Evolutionary conservation across 2,888 invertebrate genomes (phyloP).

Genomic region (Ornithoptera alexandrae): DNA sequence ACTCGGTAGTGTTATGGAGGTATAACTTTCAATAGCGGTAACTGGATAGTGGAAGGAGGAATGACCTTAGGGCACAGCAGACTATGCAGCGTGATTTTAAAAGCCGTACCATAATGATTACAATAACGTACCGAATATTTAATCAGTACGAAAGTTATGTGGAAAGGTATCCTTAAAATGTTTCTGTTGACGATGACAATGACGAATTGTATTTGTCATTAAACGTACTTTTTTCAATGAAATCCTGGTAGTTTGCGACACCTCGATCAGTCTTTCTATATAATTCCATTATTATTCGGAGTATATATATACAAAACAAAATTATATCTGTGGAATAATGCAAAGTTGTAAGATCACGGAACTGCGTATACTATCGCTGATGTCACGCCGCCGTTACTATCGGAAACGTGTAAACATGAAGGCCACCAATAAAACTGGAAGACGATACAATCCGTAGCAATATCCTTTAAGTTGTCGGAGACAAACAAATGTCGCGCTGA

Average conservation of each 20-base stretch:
- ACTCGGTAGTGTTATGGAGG: constrained; percentile 14
- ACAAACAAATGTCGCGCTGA: constrained; percentile 20
- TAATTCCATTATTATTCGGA: neutral
- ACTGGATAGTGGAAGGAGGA: constrained; percentile 19
- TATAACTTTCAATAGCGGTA: constrained; percentile 24
- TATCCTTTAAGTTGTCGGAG: constrained; percentile 15
- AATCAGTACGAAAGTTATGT: neutral
- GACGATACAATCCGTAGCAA: constrained; percentile 12
- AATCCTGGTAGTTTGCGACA: neutral
- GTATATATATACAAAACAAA: neutral
- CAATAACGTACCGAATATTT: neutral
- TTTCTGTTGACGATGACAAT: too few relatives aligned
- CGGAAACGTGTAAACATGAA: constrained; percentile 7
- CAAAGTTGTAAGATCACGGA: constrained; percentile 5
- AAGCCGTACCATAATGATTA: neutral
- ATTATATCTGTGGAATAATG: neutral
- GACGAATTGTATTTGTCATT: too few relatives aligned
- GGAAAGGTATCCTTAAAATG: neutral
- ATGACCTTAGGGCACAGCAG: constrained; percentile 17
- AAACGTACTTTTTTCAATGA: neutral
- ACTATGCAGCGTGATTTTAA: constrained; percentile 14
- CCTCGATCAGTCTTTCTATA: neutral
- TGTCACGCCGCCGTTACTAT: constrained; percentile 1
- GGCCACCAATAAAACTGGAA: constrained; percentile 15
- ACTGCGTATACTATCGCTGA: constrained; percentile 6